phyloP scores from a whole-genome alignment of 2,113 vertebrate genomes.

The Mungos mungo region DNA sequence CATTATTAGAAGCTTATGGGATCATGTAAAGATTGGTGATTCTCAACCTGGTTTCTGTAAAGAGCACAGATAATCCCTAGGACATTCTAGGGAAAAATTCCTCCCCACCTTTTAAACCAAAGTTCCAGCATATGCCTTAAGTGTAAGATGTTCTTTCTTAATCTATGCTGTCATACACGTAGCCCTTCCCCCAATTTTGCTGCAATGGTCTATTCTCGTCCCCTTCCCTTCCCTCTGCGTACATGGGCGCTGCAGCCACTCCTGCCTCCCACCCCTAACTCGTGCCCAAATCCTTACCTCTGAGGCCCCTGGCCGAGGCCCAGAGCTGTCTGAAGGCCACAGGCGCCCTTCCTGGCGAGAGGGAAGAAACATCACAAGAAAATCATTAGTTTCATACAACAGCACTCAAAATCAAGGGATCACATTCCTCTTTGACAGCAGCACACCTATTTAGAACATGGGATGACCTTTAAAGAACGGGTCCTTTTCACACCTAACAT shows the following conservation, averaged over 20 bases:
- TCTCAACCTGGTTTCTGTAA: background rate
- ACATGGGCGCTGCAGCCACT: background rate
- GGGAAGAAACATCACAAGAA: slow-evolving; percentile 42
- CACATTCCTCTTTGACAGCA: background rate
- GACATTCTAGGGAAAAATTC: background rate
- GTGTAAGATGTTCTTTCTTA: background rate
- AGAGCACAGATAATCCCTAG: background rate
- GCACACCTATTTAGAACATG: background rate
- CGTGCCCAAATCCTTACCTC: slow-evolving; percentile 83
- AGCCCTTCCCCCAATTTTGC: background rate
- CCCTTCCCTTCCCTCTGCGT: background rate
- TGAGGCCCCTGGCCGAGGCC: slow-evolving; percentile 85
- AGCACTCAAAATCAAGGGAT: background rate
- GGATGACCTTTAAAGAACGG: background rate
- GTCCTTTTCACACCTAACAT: background rate
- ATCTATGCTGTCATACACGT: background rate
- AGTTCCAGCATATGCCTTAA: background rate
- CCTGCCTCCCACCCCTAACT: background rate
- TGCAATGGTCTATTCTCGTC: background rate
- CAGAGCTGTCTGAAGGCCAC: slow-evolving; percentile 89
- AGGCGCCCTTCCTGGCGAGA: slow-evolving; percentile 87
- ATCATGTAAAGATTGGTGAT: background rate
- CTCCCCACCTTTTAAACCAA: background rate
- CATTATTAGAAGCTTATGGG: background rate
- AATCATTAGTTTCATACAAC: slow-evolving; percentile 59